Conservation (phyloP, 2,113 vertebrate species). For the Solenodon paradoxus region DNA sequence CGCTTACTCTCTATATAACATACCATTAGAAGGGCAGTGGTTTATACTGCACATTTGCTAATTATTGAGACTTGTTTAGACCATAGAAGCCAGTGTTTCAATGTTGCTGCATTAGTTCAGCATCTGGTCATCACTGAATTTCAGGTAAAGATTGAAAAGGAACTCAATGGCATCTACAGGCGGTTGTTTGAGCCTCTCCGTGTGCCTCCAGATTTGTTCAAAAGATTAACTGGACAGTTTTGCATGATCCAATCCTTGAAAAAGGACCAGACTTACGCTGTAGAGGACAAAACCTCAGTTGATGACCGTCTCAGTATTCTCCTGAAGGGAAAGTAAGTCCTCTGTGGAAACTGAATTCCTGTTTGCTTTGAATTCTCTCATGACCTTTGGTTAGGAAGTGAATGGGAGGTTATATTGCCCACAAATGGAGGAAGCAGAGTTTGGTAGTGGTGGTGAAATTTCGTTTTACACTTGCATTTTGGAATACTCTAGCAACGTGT, state of each 20-base stretch:
- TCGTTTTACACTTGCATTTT: not conserved
- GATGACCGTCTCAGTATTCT: conserved; percentile 97
- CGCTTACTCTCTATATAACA: not conserved
- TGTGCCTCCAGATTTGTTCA: conserved; percentile 93
- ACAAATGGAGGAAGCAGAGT: not conserved
- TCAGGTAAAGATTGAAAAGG: conserved; percentile 97
- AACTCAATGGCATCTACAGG: conserved; percentile 92
- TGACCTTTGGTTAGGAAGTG: not conserved
- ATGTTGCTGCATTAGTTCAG: not conserved
- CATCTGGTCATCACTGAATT: conserved; percentile 37
- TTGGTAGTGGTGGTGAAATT: not conserved
- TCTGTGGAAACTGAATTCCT: not conserved
- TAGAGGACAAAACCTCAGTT: conserved; percentile 97
- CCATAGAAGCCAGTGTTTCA: not conserved
- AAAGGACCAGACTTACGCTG: conserved; percentile 93
- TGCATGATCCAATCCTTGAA: conserved; percentile 94
- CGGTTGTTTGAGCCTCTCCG: conserved; percentile 96
- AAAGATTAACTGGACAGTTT: conserved; percentile 95
- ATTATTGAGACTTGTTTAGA: not conserved
- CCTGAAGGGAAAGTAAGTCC: conserved; percentile 95
- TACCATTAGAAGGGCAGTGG: not conserved
- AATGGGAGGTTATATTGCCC: not conserved
- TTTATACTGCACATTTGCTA: not conserved
- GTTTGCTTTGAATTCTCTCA: not conserved
- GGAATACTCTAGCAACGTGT: too few species aligned